Evolutionary conservation across 2,113 vertebrate genomes (phyloP), one percentile per base, ranked within the genome.

Genomic region (Corythoichthys intestinalis): DNA sequence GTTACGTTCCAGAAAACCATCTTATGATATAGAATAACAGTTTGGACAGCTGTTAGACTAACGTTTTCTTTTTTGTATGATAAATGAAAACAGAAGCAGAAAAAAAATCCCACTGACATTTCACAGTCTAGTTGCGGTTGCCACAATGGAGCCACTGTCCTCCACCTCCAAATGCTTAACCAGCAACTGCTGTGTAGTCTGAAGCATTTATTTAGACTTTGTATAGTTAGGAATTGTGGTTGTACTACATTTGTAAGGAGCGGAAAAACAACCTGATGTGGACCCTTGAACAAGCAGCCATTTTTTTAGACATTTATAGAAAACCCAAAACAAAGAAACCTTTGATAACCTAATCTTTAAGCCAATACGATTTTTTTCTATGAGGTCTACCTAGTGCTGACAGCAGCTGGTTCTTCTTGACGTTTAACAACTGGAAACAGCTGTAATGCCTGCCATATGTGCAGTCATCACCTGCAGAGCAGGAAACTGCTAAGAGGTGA

Each of bases 391-490:
- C 71, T 70, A 74, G 66, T 70, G 74, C 81, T 87, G 79, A 88
- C 82, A 82, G 83, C 91, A 89, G 87, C 88, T 90, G 90, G 81
- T 90, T 88, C 83, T 79, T 85, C 81, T 87, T 64, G 49, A 69
- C 44, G 1, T 86, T 88, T 87, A 87, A 91, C 87, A 87, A 85
- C 89, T 91, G 88, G 86, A 90, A 90, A 91, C 89, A 90, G 84
- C 88, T 92, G 85, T 91, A 92, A 89, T 83, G 89, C 86, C 75
- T 88, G 88, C 88, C 91, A 91, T 90, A 90, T 93, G 91, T 91
- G 88, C 71, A 87, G 81, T 72, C 72, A 72, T 84, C 85, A 80
- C 82, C 82, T 72, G 78, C 69, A 69, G 80, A 74, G 80, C 74
- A 86, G 86, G 80, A 88, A 83, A 84, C 84, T 74, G 74, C 77